Percentiles rank a stretch among this genome's conserved stretches.
Conservation (phyloP, 2,113 vertebrate species). For the Oreochromis aureus region DNA sequence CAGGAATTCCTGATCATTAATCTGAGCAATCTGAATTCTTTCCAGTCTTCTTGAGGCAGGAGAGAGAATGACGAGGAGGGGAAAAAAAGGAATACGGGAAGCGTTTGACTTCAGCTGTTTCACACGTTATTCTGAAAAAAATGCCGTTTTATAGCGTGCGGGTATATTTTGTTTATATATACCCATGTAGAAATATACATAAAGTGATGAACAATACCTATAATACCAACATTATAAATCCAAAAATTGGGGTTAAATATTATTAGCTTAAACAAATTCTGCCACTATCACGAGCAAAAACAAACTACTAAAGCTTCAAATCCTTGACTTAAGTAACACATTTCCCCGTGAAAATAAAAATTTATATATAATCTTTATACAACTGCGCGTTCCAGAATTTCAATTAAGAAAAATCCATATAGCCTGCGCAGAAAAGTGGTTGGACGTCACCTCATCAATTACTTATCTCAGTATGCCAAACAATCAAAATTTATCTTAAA, state of each 20-base stretch:
- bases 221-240: neutral
- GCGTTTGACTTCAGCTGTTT: constrained; percentile 51
- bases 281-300: neutral
- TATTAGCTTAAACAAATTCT: neutral
- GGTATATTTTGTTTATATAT: neutral
- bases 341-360: neutral
- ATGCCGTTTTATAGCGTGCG: neutral
- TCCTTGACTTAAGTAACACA: neutral
- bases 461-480: neutral
- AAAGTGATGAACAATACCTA: neutral
- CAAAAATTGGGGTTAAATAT: neutral
- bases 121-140: neutral
- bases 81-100: neutral
- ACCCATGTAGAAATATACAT: neutral
- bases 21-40: constrained; percentile 69
- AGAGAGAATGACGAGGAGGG: constrained; percentile 14
- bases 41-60: constrained; percentile 52
- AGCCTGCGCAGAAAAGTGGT: neutral
- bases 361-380: neutral
- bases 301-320: neutral
- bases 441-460: constrained; percentile 19
- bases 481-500: neutral
- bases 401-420: neutral
- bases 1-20: constrained; percentile 77
- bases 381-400: neutral